Conservation (phyloP, 2,797 vertebrate species). For the Sebastes hopkinsi region DNA sequence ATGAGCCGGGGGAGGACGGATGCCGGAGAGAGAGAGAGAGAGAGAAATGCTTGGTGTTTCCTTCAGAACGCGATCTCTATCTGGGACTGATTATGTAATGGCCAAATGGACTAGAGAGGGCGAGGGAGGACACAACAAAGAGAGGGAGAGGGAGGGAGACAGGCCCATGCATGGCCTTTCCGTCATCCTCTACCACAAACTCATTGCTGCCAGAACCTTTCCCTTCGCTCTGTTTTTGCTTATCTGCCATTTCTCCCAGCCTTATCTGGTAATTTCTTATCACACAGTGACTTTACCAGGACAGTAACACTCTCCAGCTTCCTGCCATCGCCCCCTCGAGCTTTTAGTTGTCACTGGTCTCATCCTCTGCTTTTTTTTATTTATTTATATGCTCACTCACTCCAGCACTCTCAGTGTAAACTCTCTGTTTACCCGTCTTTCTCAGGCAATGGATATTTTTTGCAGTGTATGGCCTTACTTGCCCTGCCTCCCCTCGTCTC, state of each 20-base stretch:
- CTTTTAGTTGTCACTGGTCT: background rate
- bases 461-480: background rate
- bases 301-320: slow-evolving; percentile 10
- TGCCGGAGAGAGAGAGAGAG: slow-evolving; percentile 1
- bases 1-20: slow-evolving; percentile 33
- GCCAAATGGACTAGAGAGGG: slow-evolving; percentile 51
- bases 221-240: slow-evolving; percentile 5
- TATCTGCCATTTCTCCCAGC: slow-evolving; percentile 23
- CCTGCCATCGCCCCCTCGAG: background rate
- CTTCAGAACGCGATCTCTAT: slow-evolving; percentile 57
- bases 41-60: slow-evolving; percentile 49
- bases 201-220: slow-evolving; percentile 12
- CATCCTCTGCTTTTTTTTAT: background rate
- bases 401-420: background rate
- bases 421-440: background rate
- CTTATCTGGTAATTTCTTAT: slow-evolving; percentile 30
- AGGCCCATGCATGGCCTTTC: slow-evolving; percentile 42
- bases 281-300: slow-evolving; percentile 4
- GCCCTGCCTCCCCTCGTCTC: background rate
- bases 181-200: slow-evolving; percentile 5
- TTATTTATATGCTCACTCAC: background rate
- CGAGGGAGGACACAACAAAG: slow-evolving; percentile 39
- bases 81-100: slow-evolving; percentile 68
- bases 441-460: background rate
- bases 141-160: background rate